Percentiles rank a stretch among this genome's conserved stretches.
Conservation (phyloP, 2,113 vertebrate species). For the Ptychochromis oligacanthus region DNA sequence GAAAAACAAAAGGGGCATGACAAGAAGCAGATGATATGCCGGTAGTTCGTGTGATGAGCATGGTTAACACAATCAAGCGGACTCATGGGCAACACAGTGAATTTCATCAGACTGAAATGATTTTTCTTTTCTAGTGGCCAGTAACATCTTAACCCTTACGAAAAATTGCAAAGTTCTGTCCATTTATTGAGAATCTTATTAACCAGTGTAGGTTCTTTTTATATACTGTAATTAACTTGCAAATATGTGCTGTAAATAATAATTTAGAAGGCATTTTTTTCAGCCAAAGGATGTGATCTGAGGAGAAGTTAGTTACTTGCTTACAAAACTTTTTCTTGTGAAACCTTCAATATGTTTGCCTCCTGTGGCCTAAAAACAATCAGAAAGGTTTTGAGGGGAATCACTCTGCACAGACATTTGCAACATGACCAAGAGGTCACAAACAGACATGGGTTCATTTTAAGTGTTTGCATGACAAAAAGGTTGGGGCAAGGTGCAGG, state of each 20-base stretch:
- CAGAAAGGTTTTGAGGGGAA: not conserved
- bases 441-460: not conserved
- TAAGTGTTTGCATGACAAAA: not conserved
- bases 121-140: not conserved
- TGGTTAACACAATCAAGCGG: not conserved
- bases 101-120: not conserved
- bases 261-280: not conserved
- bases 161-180: not conserved
- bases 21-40: not conserved
- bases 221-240: not conserved
- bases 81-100: not conserved
- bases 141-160: not conserved
- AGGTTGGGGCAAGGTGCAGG: accelerated
- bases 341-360: not conserved
- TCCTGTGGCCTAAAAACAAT: not conserved
- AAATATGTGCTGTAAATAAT: not conserved
- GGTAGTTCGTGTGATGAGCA: accelerated
- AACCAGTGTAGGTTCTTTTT: not conserved
- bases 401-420: not conserved
- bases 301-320: not conserved
- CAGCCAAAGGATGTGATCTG: not conserved
- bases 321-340: not conserved
- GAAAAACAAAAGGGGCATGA: not conserved
- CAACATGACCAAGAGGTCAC: no score
- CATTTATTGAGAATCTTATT: not conserved